phyloP scores from a whole-genome alignment of 2,797 vertebrate genomes.

The Psittacula echo region DNA sequence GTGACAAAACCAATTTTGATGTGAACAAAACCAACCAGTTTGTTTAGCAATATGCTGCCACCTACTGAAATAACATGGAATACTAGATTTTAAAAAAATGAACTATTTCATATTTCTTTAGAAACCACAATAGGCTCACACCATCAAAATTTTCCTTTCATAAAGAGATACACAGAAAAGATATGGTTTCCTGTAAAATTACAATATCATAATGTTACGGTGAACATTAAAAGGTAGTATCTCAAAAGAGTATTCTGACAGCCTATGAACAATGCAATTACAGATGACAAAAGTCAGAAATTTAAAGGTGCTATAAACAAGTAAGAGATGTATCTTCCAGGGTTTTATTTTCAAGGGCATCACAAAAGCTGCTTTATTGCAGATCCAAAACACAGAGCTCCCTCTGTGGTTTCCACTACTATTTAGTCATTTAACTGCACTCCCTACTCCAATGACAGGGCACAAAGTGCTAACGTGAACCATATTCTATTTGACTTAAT shows the following conservation, averaged over 20 bases:
- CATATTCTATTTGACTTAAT: background rate
- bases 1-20: background rate
- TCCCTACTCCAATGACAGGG: background rate
- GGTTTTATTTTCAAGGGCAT: background rate
- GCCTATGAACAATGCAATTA: background rate
- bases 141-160: background rate
- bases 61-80: slow-evolving; percentile 47
- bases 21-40: background rate
- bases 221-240: background rate
- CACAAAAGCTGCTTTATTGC: background rate
- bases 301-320: background rate
- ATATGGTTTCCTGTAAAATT: background rate
- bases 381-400: background rate
- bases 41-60: slow-evolving; percentile 61
- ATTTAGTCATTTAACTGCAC: background rate
- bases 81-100: background rate
- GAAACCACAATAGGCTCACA: background rate
- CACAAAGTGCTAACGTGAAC: background rate
- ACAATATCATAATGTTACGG: background rate
- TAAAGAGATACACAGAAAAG: background rate
- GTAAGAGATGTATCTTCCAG: background rate
- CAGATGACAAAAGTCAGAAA: background rate
- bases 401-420: background rate
- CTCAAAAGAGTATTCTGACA: background rate
- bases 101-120: background rate